Conservation (phyloP, 2,797 vertebrate species). For the Coregonus ussuriensis region DNA sequence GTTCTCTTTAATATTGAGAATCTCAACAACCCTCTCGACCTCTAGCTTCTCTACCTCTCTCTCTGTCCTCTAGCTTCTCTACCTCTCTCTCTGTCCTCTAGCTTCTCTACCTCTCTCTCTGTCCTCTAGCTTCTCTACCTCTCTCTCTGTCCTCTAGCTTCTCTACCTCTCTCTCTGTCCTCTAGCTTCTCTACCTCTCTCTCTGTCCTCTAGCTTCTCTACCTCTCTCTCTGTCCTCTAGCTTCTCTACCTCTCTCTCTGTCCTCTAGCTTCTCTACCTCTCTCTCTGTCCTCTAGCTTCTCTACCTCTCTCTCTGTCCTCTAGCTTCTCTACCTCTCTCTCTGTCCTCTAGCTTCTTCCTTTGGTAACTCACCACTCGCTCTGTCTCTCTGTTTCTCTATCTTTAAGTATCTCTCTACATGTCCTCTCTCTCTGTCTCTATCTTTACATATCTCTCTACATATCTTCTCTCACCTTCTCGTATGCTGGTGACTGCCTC, state of each 20-base stretch:
- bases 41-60: slow-evolving; percentile 14
- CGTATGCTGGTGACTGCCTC: background rate
- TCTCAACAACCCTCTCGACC: background rate
- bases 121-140: too few species aligned
- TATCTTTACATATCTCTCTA: background rate
- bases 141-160: too few species aligned
- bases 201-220: slow-evolving; percentile 3
- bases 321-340: too few species aligned
- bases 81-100: background rate
- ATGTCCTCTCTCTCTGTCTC: background rate
- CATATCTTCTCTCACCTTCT: background rate
- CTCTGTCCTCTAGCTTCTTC: too few species aligned
- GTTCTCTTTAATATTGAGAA: background rate
- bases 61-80: background rate
- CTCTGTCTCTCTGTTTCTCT: background rate
- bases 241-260: too few species aligned
- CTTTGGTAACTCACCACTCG: too few species aligned
- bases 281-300: too few species aligned
- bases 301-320: too few species aligned
- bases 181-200: too few species aligned
- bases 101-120: slow-evolving; percentile 9
- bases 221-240: too few species aligned
- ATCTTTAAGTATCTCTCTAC: background rate
- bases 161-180: too few species aligned
- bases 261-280: too few species aligned